Conservation (phyloP, 2,113 vertebrate genomes). For the Trogon surrucura region DNA sequence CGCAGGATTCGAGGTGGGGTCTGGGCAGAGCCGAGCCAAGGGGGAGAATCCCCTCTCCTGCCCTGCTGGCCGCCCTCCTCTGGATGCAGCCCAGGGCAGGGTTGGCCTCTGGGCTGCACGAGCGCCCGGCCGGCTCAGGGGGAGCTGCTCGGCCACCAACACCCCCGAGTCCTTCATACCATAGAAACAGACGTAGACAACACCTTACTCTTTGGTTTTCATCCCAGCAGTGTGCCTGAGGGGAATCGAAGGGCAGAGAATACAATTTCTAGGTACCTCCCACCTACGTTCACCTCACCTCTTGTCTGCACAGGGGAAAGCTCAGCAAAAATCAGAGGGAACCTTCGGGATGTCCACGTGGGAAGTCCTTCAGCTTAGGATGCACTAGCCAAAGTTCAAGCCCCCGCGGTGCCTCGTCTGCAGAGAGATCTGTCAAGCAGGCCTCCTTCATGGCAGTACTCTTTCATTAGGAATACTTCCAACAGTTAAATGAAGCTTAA, state of each 20-base stretch:
- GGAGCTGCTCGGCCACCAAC: no score
- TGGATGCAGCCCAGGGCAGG: no score
- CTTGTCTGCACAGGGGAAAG: not conserved
- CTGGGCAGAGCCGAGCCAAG: no score
- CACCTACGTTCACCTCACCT: not conserved
- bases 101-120: no score
- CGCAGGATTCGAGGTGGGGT: no score
- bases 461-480: not conserved
- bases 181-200: no score
- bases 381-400: not conserved
- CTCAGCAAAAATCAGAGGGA: not conserved
- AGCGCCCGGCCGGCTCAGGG: no score
- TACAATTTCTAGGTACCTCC: not conserved
- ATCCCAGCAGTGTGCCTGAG: no score
- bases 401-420: no score
- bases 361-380: fast-evolving
- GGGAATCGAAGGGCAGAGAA: not conserved
- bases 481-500: not conserved
- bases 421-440: not conserved
- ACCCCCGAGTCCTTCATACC: no score
- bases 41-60: no score
- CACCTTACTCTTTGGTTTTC: fast-evolving
- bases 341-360: not conserved
- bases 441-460: not conserved
- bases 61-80: no score